Evolutionary conservation across 1,140 invertebrate species (phyloP), one percentile per base, ranked within the genome.

Genomic region (Lepidotrigona ventralis): DNA sequence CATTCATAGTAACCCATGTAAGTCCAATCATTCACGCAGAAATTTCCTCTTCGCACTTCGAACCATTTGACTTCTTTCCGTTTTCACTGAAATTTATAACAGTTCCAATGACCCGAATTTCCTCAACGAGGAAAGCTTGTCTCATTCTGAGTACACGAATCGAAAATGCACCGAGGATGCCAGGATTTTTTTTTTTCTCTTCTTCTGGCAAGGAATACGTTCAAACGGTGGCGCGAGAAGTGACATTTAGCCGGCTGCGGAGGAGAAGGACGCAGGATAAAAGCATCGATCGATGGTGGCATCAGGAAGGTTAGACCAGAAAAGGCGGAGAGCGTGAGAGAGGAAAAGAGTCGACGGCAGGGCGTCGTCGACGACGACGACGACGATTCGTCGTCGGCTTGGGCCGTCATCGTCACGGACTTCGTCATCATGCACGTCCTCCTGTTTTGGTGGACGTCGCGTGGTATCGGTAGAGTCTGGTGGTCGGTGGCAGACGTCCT

Each of bases 241-340:
- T 78, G 74, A 78, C 81, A 83, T 83, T 83, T 70, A 83, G 15
- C 54, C 23, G 70, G 75, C 76, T 77, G 63, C 14, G 77, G 85
- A 86, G 84, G 85, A 84, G 73, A 80, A 74, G 54, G 76, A 85
- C 79, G 71, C 83, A 86, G 79, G 83, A 91, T 87, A 88, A 90
- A 84, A 71, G 85, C 74, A 88, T 90, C 86, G 89, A 91, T 90
- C 88, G 81, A 54, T 75, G 53, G 51, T 46, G 54, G 66, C 66
- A 78, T 78, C 81, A 83, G 81, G 74, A 78, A 83, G 81, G 81
- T 83, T 83, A 68, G 74, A 56, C 46, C 23, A n/a, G 70, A 26
- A 33, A n/a, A n/a, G 6, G 23, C 56, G 29, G n/a, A 26, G 23
- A 63, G n/a, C 14, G 60, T 0, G 39, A 51, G 15, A 26, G 58